These are phyloP conservation scores for Copidosoma floridanum DNA, from an alignment of 1,140 invertebrate species.

Conservation along the genomic window DNA sequence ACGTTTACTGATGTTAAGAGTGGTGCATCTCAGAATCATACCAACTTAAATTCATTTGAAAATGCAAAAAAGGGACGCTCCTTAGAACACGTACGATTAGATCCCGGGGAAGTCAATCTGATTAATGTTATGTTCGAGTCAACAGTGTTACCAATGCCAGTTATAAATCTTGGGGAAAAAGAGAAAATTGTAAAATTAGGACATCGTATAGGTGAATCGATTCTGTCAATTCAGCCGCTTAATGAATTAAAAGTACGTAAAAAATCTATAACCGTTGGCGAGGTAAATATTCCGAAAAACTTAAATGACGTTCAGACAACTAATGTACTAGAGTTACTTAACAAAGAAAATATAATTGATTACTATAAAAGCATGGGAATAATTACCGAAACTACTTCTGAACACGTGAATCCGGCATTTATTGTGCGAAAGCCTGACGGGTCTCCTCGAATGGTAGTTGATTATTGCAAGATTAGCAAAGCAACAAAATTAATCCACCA, in stretches of 20 bases:
- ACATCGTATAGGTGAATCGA: not conserved
- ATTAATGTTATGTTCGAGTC: not conserved
- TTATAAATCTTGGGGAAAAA: not conserved
- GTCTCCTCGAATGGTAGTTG: too few species aligned
- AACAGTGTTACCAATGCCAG: not conserved
- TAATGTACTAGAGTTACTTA: not conserved
- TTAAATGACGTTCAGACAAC: too few species aligned
- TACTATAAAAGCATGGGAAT: too few species aligned
- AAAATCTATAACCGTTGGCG: not conserved
- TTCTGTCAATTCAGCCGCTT: not conserved
- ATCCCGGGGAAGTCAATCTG: not conserved
- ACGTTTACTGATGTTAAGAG: too few species aligned
- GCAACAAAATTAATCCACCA: not conserved
- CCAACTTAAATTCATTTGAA: slow-evolving; percentile 22
- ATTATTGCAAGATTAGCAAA: too few species aligned
- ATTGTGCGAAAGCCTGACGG: too few species aligned
- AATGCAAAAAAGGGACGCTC: not conserved
- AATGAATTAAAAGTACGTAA: not conserved
- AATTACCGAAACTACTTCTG: too few species aligned
- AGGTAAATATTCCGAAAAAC: too few species aligned
- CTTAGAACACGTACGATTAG: not conserved
- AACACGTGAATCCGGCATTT: too few species aligned
- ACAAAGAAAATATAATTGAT: too few species aligned
- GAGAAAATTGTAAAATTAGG: not conserved
- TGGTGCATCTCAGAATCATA: too few species aligned